Percentiles rank a stretch among this genome's conserved stretches.
Evolutionary conservation across 2,113 vertebrate species (phyloP).

Genomic region (Thymallus thymallus): DNA sequence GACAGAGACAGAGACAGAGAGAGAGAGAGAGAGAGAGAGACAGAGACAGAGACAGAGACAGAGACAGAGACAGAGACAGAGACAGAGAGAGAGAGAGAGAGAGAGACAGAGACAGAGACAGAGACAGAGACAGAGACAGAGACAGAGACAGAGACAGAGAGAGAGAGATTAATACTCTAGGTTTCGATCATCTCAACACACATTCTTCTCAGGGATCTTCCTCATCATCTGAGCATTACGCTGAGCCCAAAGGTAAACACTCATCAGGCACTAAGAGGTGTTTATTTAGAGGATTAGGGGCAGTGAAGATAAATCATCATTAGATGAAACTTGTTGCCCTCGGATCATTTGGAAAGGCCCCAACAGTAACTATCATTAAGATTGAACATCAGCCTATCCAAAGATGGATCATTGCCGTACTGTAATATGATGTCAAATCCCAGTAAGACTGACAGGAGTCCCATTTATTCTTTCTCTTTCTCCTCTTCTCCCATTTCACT

Average conservation of each 20-base stretch:
- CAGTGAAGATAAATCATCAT: conserved; percentile 41
- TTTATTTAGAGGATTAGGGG: conserved; percentile 52
- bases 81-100: not conserved
- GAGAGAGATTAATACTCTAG: not conserved
- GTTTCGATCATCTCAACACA: conserved; percentile 41
- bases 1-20: not conserved
- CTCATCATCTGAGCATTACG: conserved; percentile 37
- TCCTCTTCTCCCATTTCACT: too few species aligned
- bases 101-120: not conserved
- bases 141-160: not conserved
- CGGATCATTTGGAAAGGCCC: conserved; percentile 26
- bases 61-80: not conserved
- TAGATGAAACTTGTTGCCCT: conserved; percentile 19
- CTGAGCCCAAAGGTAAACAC: conserved; percentile 54
- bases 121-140: not conserved
- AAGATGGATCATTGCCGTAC: not conserved
- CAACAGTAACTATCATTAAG: not conserved
- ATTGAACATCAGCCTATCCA: not conserved
- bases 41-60: not conserved
- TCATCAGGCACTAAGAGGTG: conserved; percentile 54
- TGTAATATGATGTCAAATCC: not conserved
- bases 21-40: not conserved
- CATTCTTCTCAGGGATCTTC: conserved; percentile 35
- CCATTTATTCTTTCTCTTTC: not conserved
- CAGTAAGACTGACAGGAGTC: not conserved